Evolutionary conservation across 2,113 vertebrate genomes (phyloP).

Genomic region (Carassius carassius): DNA sequence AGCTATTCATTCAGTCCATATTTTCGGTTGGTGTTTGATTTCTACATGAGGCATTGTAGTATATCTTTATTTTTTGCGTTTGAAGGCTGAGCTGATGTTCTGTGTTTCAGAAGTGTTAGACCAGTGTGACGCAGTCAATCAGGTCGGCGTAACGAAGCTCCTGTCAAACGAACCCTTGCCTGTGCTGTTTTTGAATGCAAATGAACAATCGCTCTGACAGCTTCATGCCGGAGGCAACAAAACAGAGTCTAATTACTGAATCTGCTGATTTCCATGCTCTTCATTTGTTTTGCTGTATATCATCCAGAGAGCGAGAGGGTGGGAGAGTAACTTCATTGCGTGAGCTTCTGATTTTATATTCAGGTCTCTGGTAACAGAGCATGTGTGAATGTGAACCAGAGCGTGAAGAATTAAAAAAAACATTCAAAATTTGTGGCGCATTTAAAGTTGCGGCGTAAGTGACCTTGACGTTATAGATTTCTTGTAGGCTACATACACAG

Average conservation of each 20-base stretch:
- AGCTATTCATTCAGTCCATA: not conserved
- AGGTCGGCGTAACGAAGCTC: conserved; percentile 52
- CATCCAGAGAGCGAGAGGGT: not conserved
- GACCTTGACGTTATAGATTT: not conserved
- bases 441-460: not conserved
- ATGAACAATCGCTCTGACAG: conserved; percentile 26
- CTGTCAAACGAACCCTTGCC: conserved; percentile 50
- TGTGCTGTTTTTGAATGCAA: conserved; percentile 42
- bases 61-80: not conserved
- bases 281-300: conserved; percentile 22
- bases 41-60: not conserved
- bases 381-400: conserved; percentile 6
- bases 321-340: not conserved
- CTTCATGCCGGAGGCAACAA: conserved; percentile 47
- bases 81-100: not conserved
- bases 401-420: not conserved
- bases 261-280: conserved; percentile 16
- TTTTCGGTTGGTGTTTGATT: not conserved
- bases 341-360: not conserved
- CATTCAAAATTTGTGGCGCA: not conserved
- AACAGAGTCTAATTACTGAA: conserved; percentile 56
- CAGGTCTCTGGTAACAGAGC: not conserved
- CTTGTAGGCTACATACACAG: not conserved
- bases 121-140: conserved; percentile 31
- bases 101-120: not conserved